phyloP scores from a whole-genome alignment of 2,888 invertebrate genomes.

The Ctena decussata region DNA sequence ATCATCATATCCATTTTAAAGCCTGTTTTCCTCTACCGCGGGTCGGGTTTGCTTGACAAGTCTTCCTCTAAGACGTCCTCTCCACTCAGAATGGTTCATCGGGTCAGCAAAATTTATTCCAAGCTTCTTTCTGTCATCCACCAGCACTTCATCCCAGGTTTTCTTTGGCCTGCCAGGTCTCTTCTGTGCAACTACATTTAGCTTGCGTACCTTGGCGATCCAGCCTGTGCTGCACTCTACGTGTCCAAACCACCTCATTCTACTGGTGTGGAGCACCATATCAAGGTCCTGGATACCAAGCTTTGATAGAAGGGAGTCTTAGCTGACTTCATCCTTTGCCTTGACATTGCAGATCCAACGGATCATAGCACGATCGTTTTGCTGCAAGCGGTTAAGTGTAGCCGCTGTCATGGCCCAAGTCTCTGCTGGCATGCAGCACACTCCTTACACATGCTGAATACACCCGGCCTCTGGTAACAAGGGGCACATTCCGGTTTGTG shows the following conservation, averaged over 20 bases:
- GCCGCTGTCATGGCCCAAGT: constrained; percentile 8
- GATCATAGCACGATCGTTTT: constrained; percentile 1
- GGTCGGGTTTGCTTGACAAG: no score
- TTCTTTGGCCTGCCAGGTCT: background rate
- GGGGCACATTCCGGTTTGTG: constrained; percentile 12
- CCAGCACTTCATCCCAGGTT: background rate
- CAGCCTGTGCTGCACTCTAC: background rate
- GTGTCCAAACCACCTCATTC: constrained; percentile 22
- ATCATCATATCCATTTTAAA: no score
- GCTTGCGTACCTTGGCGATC: background rate
- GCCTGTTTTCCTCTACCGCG: no score
- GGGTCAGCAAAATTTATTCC: no score
- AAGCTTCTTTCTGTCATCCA: no score
- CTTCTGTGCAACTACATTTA: background rate
- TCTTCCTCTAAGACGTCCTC: no score
- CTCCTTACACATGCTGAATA: constrained; percentile 17
- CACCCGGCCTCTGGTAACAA: background rate
- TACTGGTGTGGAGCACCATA: background rate
- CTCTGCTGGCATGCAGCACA: constrained; percentile 16
- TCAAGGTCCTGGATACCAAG: background rate
- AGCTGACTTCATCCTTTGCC: background rate
- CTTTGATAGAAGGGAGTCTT: background rate
- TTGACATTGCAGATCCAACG: constrained; percentile 15
- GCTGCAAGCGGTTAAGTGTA: background rate
- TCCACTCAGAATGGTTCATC: no score